Evolutionary conservation across 2,888 invertebrate genomes (phyloP), one percentile per base, ranked within the genome.

Genomic region (Cryptophagus acutangulus): DNA sequence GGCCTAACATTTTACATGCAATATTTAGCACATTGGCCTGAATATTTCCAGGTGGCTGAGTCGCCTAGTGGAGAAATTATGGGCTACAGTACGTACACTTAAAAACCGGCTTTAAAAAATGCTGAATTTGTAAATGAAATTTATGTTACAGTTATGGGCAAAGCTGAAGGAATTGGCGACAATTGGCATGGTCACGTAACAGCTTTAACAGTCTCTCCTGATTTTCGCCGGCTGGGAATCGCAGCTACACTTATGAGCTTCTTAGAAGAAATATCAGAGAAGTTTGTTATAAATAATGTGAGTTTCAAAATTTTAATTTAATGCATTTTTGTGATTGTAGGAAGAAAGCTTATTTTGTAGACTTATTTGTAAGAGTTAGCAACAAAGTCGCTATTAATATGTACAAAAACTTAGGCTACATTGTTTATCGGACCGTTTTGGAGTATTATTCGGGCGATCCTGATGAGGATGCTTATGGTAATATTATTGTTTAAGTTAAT

Each of bases 131-230:
- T n/a, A n/a, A n/a, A n/a, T n/a, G n/a, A 29, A 25, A 34, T 34
- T 13, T 6, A 15, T 25, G 2, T 31, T 13, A 71, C 77, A 96
- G 95, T 99, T 38, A 97, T 99, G 96, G 97, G 97, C 24, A 99
- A 99, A 73, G 90, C 95, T 0, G 99, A 99, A 74, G 99, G 99
- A 0, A 82, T 82, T 53, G 85, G 87, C 36, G 93, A 95, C 55
- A 87, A 93, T 63, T 99, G 95, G 95, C 99, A 99, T 74, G 99
- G 99, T 1, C 99, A 99, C 73, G 97, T 99, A 6, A 99, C 99
- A 29, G 97, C 97, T 1, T 73, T 99, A 24, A 95, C 95, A 3
- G 95, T 99, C 1, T 90, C 95, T 2, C 93, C 95, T 1, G 89
- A 92, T 62, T 97, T 88, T 62, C 76, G 99, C 58, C 77, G 97